phyloP scores from a whole-genome alignment of 2,113 vertebrate species.

The Lanius collurio region DNA sequence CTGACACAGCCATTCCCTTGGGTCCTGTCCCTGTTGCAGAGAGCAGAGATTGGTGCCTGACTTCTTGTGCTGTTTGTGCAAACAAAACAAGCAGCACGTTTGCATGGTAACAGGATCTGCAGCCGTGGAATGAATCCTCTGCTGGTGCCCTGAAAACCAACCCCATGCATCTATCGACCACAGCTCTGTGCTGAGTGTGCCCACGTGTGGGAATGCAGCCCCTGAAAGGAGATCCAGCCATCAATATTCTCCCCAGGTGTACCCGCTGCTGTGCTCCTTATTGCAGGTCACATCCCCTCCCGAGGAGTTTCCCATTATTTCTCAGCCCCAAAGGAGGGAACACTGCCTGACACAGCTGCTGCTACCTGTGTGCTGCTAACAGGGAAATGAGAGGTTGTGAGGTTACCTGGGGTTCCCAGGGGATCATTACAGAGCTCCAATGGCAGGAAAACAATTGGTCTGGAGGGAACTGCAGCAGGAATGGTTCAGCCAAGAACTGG shows the following conservation, averaged over 20 bases:
- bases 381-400: background rate
- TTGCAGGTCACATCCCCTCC: background rate
- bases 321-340: background rate
- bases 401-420: background rate
- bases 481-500: background rate
- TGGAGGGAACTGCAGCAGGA: background rate
- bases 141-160: background rate
- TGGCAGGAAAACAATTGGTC: background rate
- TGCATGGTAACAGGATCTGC: background rate
- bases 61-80: background rate
- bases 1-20: background rate
- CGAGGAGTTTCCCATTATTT: background rate
- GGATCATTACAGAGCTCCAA: background rate
- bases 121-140: background rate
- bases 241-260: background rate
- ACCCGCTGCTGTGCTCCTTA: background rate
- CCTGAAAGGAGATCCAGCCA: background rate
- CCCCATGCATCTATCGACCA: background rate
- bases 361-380: background rate
- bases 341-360: accelerated
- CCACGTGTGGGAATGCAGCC: background rate
- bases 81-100: background rate
- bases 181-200: background rate
- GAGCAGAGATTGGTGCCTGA: background rate
- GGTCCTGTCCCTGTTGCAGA: background rate